Base-by-base conservation (phyloP, 2,797 vertebrate species). In the Xyrichtys novacula region DNA sequence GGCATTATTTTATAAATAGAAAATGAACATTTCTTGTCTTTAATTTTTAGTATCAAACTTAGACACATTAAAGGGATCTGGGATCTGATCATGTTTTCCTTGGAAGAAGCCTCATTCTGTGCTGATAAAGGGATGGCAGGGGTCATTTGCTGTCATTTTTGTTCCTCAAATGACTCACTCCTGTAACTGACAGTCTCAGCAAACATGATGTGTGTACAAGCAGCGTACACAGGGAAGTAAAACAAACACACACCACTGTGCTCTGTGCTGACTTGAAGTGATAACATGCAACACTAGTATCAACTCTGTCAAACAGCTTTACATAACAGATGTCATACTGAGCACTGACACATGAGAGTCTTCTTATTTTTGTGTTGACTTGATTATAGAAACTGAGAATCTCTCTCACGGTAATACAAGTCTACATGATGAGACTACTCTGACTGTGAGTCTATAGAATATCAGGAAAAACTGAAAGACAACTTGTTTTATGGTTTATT, bases 81-180 rank as follows among this genome's bases (percentile, higher is more conserved):
- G 11, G 39, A 55, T 39, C 23, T 4, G 20, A 11, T 42, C 4
- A 16, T 8, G 16, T 14, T 52, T 34, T 34, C 12, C 7, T 34
- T 16, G 4, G 20, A 23, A 52, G 38, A 47, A 47, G 17, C 8
- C 8, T 7, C 36, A 17, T 69, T 55, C 62, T 39, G 5, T 59
- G 66, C 52, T 59, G 32, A 11, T 8, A 3, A 44, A 57, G 54
- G 31, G 22, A 32, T 9, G 9, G 8, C 48, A 52, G 8, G 7
- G 17, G 44, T 40, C 64, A 69, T 17, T 36, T 44, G 38, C 26
- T 4, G 17, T 16, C 38, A 4, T 26, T 28, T 53, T 44, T 46
- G 65, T 71, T 74, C 52, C 74, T 5, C 23, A 53, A 46, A 72
- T 63, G 66, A 74, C 44, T 32, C 66, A 67, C 65, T 36, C 43